Percentiles rank a stretch among this genome's conserved stretches.
These are phyloP conservation scores for Ranitomeya imitator DNA, from an alignment of 2,113 vertebrate species.

Conservation along the genomic window DNA sequence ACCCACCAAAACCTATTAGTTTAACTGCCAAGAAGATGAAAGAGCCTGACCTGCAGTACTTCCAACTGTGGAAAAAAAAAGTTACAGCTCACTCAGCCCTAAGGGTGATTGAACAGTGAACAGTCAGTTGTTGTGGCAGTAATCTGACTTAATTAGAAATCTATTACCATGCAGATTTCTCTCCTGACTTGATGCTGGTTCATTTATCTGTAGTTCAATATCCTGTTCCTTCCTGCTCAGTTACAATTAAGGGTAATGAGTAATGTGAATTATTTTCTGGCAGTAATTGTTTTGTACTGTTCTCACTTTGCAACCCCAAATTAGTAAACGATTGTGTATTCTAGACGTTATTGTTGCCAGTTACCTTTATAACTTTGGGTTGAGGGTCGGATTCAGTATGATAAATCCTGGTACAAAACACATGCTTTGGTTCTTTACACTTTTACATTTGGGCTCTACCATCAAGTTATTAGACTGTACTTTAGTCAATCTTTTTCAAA, in stretches of 20 bases:
- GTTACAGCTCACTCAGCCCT: not conserved
- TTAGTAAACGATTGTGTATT: not conserved
- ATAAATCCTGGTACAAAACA: not conserved
- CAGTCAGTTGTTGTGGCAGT: not conserved
- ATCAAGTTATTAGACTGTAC: too few relatives aligned
- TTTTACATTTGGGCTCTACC: not conserved
- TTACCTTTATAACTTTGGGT: too few relatives aligned
- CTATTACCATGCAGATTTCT: not conserved
- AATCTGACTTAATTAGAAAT: slow-evolving; percentile 14
- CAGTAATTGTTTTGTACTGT: not conserved
- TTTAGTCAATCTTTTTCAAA: not conserved
- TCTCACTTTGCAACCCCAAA: not conserved
- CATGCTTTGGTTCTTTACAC: not conserved
- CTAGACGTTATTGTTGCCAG: too few relatives aligned
- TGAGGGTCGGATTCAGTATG: not conserved
- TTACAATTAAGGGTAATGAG: not conserved
- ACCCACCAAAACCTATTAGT: not conserved
- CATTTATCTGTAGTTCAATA: not conserved
- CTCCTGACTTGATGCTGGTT: not conserved
- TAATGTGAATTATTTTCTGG: not conserved
- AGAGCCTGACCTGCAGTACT: not conserved
- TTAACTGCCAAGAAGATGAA: slow-evolving; percentile 6
- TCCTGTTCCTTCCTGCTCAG: slow-evolving; percentile 5
- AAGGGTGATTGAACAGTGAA: not conserved
- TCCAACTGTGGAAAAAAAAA: not conserved